Conservation (phyloP, 1,140 invertebrate species). For the Dendrolimus punctatus region DNA sequence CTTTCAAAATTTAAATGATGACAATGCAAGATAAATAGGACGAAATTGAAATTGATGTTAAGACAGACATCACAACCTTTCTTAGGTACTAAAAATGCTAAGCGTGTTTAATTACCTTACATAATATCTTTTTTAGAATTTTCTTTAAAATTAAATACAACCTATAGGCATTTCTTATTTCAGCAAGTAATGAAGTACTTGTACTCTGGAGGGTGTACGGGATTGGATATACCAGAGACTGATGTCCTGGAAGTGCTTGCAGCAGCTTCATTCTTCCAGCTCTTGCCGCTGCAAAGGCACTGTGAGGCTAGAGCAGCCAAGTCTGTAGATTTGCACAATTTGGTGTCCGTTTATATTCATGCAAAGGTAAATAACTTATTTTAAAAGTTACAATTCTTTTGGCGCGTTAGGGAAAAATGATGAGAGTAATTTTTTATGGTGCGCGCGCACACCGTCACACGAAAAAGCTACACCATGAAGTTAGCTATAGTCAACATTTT, state of each 20-base stretch:
- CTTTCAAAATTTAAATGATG: too few relatives aligned
- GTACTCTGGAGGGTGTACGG: slow-evolving; percentile 89
- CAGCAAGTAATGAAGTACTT: slow-evolving; percentile 95
- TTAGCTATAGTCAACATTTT: too few relatives aligned
- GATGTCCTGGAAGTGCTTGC: slow-evolving; percentile 92
- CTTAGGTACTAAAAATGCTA: too few relatives aligned
- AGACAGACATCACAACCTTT: too few relatives aligned
- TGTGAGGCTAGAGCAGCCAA: slow-evolving; percentile 89
- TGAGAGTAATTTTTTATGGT: too few relatives aligned
- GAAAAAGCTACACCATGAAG: too few relatives aligned
- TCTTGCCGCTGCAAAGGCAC: slow-evolving; percentile 87
- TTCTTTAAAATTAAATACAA: slow-evolving; percentile 1
- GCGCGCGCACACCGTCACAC: too few relatives aligned
- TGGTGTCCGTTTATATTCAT: slow-evolving; percentile 94
- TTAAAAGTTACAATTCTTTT: neutral
- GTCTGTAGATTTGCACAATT: slow-evolving; percentile 89
- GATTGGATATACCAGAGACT: slow-evolving; percentile 81
- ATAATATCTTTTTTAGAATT: neutral
- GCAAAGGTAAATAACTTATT: slow-evolving; percentile 79
- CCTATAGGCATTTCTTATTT: slow-evolving; percentile 12
- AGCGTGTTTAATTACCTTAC: too few relatives aligned
- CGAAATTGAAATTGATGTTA: too few relatives aligned
- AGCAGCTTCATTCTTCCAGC: slow-evolving; percentile 92
- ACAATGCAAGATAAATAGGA: too few relatives aligned
- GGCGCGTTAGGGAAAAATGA: too few relatives aligned